A percentile compares a stretch with the other conserved stretches of the same genome.
phyloP scores from a whole-genome alignment of 2,113 vertebrate species.

The Strix aluco region DNA sequence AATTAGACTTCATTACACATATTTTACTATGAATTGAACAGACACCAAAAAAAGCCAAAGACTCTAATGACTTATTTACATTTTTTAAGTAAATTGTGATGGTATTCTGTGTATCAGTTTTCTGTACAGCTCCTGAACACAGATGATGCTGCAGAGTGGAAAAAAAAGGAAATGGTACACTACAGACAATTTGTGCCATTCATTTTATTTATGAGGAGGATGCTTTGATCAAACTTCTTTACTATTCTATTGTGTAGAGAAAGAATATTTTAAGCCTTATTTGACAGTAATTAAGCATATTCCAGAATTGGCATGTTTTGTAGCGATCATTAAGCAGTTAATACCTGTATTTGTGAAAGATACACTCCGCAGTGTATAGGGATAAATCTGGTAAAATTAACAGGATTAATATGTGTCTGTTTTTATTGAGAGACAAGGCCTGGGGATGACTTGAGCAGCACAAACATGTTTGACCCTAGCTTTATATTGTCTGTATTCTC shows the following conservation, averaged over 20 bases:
- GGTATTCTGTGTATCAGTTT: background rate
- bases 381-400: background rate
- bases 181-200: background rate
- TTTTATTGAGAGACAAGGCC: background rate
- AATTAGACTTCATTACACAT: background rate
- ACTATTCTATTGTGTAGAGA: background rate
- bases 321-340: background rate
- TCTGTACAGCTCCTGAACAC: background rate
- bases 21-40: background rate
- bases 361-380: background rate
- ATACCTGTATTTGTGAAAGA: background rate
- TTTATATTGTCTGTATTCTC: background rate
- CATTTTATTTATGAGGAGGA: background rate
- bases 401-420: background rate
- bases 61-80: background rate
- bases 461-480: background rate
- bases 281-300: background rate
- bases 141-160: background rate
- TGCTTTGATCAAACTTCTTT: background rate
- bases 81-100: background rate
- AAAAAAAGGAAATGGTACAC: background rate
- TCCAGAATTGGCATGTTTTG: background rate
- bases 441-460: background rate
- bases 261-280: background rate
- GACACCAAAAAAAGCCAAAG: background rate